Base-by-base conservation (phyloP, 2,113 vertebrate genomes). In the Candoia aspera region DNA sequence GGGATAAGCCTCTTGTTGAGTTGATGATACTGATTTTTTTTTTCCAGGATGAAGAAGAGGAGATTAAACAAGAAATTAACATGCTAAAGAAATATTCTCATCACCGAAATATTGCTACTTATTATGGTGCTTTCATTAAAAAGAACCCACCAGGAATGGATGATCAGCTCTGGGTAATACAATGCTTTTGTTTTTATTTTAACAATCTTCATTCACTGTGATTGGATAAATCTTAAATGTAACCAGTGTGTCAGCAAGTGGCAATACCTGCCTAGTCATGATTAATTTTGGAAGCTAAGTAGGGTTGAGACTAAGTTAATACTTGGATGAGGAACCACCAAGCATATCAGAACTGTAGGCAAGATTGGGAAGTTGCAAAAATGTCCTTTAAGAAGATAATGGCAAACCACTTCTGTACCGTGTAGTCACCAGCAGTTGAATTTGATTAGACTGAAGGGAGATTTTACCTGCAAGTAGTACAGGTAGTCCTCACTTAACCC, bases 11-110 rank as follows among this genome's bases (percentile, higher is more conserved):
- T 90, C 15, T 86, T 2, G 0, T 2, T 42, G 26, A 93, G 73
- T 93, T 84, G 85, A 86, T 58, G 87, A n/a, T 21, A 68, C 60
- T 68, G 33, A 15, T 42, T 92, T 92, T n/a, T 94, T 90, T 37
- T 26, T 93, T 93, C 86, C 92, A 99, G 99, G 99, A 99, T 98
- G 99, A 99, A 98, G 99, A 99, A 95, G 99, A 99, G 97, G 99
- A 99, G 97, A 99, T 99, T 97, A 99, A 99, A 97, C 99, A 99
- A 29, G 99, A 99, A 97, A 99, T 99, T 97, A 99, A 99, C 96
- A 99, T 99, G 99, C 96, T 99, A 90, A 99, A 99, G 96, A 99
- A 99, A 95, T 99, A 99, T 96, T 99, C 99, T 92, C 99, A 99
- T 97, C 99, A 99, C 96, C 98, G 99, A 94, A 99, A 99, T 96